Conservation (phyloP, 2,888 invertebrate species). For the Drosophila pseudotakahashii region DNA sequence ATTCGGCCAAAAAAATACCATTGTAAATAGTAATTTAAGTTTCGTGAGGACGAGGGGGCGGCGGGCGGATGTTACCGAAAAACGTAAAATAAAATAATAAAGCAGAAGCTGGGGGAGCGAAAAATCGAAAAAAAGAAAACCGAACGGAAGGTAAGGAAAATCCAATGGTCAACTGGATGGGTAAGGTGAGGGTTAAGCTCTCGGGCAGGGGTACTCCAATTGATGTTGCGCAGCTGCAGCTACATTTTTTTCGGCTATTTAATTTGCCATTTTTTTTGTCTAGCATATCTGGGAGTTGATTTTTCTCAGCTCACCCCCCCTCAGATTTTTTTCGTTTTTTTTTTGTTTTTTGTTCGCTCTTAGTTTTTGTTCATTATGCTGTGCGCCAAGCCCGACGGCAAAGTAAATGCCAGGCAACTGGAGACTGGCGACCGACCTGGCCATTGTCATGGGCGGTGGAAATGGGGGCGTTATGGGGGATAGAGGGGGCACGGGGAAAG, state of each 20-base stretch:
- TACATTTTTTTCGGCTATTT: constrained; percentile 75
- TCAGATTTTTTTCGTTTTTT: constrained; percentile 34
- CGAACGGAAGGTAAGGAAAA: constrained; percentile 77
- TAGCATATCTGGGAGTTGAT: constrained; percentile 66
- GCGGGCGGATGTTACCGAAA: constrained; percentile 59
- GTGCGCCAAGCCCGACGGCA: constrained; percentile 80
- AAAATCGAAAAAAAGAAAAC: constrained; percentile 15
- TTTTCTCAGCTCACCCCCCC: constrained; percentile 24
- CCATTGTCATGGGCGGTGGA: constrained; percentile 69
- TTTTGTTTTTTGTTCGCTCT: constrained; percentile 44
- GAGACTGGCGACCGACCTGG: constrained; percentile 59
- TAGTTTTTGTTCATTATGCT: constrained; percentile 75
- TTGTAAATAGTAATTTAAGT: constrained; percentile 79
- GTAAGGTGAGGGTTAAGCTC: constrained; percentile 54
- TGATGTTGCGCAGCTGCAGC: constrained; percentile 64
- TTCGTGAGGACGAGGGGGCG: constrained; percentile 46
- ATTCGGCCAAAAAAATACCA: constrained; percentile 56
- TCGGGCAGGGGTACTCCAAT: constrained; percentile 43
- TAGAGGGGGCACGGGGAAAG: background rate
- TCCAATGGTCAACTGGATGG: constrained; percentile 58
- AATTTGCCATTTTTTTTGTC: constrained; percentile 74
- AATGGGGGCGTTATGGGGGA: background rate
- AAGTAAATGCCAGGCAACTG: constrained; percentile 71
- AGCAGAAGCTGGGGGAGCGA: constrained; percentile 15
- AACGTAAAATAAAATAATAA: constrained; percentile 43